Percentiles rank a stretch among this genome's conserved stretches.
Conservation (phyloP, 2,797 vertebrate species). For the Mionectes olivaceus region DNA sequence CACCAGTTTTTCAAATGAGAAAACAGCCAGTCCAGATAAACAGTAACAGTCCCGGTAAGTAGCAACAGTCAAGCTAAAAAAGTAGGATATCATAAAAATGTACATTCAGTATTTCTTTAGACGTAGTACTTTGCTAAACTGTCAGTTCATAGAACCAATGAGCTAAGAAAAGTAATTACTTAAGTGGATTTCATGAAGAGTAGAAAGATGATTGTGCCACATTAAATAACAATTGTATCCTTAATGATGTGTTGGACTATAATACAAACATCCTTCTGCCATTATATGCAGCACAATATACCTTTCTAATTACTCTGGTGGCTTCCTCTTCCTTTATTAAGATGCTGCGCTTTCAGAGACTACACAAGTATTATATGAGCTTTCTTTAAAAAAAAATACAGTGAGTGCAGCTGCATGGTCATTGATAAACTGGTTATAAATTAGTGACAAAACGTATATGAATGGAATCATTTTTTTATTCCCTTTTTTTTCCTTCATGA, state of each 20-base stretch:
- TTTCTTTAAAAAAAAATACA: neutral
- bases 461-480: constrained; percentile 62
- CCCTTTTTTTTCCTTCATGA: neutral
- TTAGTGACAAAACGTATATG: constrained; percentile 55
- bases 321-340: constrained; percentile 74
- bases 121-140: constrained; percentile 77
- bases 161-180: constrained; percentile 88
- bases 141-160: constrained; percentile 81
- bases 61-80: constrained; percentile 31
- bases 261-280: constrained; percentile 83
- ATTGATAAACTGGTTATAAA: constrained; percentile 81
- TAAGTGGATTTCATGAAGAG: constrained; percentile 87
- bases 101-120: constrained; percentile 72
- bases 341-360: constrained; percentile 58
- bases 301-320: constrained; percentile 82
- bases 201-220: constrained; percentile 87
- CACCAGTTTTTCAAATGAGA: neutral
- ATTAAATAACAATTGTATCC: constrained; percentile 90
- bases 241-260: constrained; percentile 87
- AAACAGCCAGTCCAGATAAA: constrained; percentile 32
- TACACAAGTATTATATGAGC: constrained; percentile 69
- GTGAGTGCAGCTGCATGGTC: constrained; percentile 74
- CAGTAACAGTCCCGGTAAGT: neutral
- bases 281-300: constrained; percentile 74
- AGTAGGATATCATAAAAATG: constrained; percentile 25